Conservation (phyloP, 2,113 vertebrate species). For the Myotis lucifugus region DNA sequence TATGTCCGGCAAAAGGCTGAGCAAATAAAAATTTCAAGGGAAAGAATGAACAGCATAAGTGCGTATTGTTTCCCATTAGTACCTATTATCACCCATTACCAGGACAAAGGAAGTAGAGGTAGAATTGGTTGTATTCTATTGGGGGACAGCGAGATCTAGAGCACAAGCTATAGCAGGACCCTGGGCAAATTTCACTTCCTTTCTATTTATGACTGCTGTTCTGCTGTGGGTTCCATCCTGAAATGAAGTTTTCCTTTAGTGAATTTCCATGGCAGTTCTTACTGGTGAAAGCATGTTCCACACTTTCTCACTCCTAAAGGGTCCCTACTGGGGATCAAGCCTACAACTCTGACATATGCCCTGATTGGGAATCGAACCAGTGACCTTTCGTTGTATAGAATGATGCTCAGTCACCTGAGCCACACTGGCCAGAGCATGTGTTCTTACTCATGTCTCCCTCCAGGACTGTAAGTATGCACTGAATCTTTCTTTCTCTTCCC, state of each 20-base stretch:
- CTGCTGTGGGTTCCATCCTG: neutral
- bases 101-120: neutral
- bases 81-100: neutral
- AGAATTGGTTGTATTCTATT: neutral
- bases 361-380: too few relatives aligned
- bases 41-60: neutral
- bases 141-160: neutral
- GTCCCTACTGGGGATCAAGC: too few relatives aligned
- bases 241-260: neutral
- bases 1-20: neutral
- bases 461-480: neutral
- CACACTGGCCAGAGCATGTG: too few relatives aligned
- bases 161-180: neutral
- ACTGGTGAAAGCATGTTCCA: neutral
- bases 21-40: neutral
- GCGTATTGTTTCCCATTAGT: neutral
- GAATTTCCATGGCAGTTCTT: neutral
- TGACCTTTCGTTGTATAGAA: too few relatives aligned
- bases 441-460: neutral
- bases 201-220: neutral
- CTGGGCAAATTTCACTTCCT: neutral
- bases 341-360: too few relatives aligned
- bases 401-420: too few relatives aligned
- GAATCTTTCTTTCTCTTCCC: neutral
- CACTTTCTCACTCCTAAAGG: neutral